These are phyloP conservation scores for Tangara arthus DNA, from an alignment of 2,797 vertebrate species.

Conservation along the genomic window DNA sequence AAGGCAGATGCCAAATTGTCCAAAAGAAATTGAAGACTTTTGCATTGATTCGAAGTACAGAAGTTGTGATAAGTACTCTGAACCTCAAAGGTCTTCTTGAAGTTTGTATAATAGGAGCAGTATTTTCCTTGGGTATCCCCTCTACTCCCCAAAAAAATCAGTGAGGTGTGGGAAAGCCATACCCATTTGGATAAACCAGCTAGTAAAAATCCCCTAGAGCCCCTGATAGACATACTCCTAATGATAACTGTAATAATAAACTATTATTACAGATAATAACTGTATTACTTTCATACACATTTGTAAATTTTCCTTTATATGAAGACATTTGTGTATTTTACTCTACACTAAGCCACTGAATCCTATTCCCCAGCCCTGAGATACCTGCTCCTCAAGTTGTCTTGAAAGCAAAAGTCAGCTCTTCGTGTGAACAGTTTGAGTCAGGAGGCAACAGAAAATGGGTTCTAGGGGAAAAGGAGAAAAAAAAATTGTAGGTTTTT, in stretches of 20 bases:
- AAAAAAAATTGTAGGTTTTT: not conserved
- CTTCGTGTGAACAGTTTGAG: not conserved
- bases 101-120: not conserved
- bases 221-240: not conserved
- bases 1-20: not conserved
- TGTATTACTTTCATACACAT: not conserved
- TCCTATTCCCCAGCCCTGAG: not conserved
- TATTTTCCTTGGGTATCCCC: not conserved
- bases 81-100: not conserved
- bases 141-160: accelerated
- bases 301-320: not conserved
- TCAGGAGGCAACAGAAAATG: not conserved
- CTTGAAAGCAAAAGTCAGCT: not conserved
- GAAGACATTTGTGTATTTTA: not conserved
- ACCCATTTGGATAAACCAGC: not conserved
- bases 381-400: not conserved
- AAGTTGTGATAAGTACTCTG: not conserved
- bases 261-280: too few relatives aligned
- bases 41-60: not conserved
- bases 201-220: accelerated
- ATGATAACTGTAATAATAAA: not conserved
- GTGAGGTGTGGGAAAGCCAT: not conserved
- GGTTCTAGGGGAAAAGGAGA: not conserved
- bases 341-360: not conserved
- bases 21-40: not conserved